Evolutionary conservation across 30 jellyfish, hydroid and myxozoan genomes (phyloP), one percentile per base, ranked within the genome.

Genomic region (Pelagia noctiluca): DNA sequence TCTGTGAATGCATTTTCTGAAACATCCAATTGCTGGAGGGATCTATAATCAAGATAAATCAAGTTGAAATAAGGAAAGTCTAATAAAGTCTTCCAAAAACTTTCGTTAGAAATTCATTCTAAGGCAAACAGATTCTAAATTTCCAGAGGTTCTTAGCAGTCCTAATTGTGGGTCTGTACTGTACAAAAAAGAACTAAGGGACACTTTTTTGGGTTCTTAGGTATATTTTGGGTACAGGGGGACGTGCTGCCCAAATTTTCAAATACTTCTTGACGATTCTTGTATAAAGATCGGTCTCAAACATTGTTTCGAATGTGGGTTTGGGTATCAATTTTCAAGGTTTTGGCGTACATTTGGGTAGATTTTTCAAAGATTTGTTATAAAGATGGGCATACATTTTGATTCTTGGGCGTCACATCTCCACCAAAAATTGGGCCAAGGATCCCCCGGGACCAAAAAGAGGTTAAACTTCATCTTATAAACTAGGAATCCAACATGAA

Each of bases 11-110:
- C 50, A 52, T 82, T 82, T 33, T 73, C 52, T 0, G 92, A 82
- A 5, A 53, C 71, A 82, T 69, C 84, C 1, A 82, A 33, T 28
- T 75, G 76, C 46, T 82, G 92, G 13, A 82, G 24, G 1, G 81
- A 42, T 23, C 92, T 82, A 62, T 28, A 63, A 79, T 49, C 0
- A 66, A 81, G 32, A 19, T 11, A 61, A 8, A 31, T 4, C 2
- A 5, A 30, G 64, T 22, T 26, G 7, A 11, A 0, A 46, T 19
- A 13, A 37, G 26, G 26, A 11, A 28, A 19, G 71, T 1, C 2
- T 10, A 42, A 10, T 1, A 1, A 2, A 30, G 18, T 2, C 10
- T 0, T 18, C 18, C 18, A 46, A 23, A 22, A 2, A 29, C 3
- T 25, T 11, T 0, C 18, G 19, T 2, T 75, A 31, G 32, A 42